Evolutionary conservation across 2,113 vertebrate species (phyloP).

Genomic region (Oncorhynchus mykiss): DNA sequence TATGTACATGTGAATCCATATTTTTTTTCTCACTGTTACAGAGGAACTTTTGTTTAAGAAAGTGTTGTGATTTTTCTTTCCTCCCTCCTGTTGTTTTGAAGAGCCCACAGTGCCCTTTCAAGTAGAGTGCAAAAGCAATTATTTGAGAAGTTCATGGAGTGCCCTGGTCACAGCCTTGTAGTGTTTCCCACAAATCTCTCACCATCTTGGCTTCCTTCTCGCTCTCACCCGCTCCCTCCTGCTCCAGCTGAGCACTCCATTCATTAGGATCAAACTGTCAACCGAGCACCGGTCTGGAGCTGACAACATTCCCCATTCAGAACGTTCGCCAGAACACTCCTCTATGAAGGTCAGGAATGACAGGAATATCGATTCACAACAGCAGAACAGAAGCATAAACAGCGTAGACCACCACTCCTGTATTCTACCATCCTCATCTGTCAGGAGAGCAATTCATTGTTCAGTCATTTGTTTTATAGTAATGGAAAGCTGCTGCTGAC

Average conservation of each 20-base stretch:
- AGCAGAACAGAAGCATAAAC: not conserved
- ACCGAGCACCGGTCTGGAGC: constrained; percentile 10
- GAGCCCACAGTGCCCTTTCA: constrained; percentile 9
- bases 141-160: constrained; percentile 9
- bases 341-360: constrained; percentile 35
- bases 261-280: constrained; percentile 46
- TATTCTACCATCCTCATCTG: constrained; percentile 20
- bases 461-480: constrained; percentile 21
- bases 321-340: too few relatives aligned
- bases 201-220: not conserved
- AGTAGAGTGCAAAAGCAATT: constrained; percentile 18
- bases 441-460: constrained; percentile 28
- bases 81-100: not conserved
- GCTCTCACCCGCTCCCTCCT: too few relatives aligned
- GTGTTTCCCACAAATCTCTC: too few relatives aligned
- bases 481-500: constrained; percentile 12
- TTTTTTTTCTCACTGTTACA: too few relatives aligned
- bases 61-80: not conserved
- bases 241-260: constrained; percentile 18
- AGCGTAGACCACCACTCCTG: not conserved
- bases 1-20: not conserved
- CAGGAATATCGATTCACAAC: constrained; percentile 21
- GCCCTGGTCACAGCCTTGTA: not conserved
- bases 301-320: not conserved
- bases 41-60: not conserved